A percentile compares a stretch with the other conserved stretches of the same genome.
Conservation (phyloP, 2,797 vertebrate genomes). For the Eulemur coronatus region DNA sequence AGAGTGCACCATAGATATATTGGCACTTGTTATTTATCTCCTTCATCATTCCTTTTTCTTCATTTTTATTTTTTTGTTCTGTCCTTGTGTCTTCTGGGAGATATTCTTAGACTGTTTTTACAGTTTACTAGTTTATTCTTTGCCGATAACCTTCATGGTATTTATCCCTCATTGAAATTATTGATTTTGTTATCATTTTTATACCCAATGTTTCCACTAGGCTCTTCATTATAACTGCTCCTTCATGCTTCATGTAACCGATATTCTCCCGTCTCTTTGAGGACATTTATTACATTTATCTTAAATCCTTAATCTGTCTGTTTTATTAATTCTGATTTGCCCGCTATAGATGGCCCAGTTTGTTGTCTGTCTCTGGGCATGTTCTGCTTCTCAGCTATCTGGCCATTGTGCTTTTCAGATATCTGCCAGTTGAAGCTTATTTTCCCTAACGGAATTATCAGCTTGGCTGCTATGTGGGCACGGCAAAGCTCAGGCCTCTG, state of each 20-base stretch:
- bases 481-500: background rate
- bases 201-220: background rate
- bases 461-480: background rate
- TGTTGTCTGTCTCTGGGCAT: background rate
- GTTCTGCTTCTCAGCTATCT: background rate
- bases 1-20: background rate
- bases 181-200: slow-evolving; percentile 17
- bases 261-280: background rate
- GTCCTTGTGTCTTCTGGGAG: background rate
- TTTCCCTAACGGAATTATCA: background rate
- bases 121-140: background rate
- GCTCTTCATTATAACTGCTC: background rate
- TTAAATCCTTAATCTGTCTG: background rate
- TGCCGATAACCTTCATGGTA: background rate
- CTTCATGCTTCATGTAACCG: background rate
- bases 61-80: background rate
- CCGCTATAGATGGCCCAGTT: background rate
- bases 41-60: background rate
- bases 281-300: background rate
- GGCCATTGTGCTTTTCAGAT: background rate
- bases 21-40: background rate
- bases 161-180: background rate
- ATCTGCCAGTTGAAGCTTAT: background rate
- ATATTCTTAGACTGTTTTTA: background rate
- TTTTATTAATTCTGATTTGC: background rate